A percentile compares a stretch with the other conserved stretches of the same genome.
Evolutionary conservation across 1,140 invertebrate genomes (phyloP).

Genomic region (Manduca sexta): DNA sequence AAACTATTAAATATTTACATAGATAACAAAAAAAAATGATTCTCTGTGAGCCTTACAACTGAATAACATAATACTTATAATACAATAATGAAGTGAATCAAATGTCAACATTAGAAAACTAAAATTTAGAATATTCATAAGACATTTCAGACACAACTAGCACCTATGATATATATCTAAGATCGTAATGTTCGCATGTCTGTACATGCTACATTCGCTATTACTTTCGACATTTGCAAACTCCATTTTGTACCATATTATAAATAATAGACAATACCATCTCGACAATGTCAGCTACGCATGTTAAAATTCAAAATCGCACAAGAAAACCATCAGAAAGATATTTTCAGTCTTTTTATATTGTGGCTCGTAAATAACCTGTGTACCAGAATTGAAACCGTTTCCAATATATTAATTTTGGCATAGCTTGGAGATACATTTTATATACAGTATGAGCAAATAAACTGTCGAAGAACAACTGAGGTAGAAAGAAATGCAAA

Average conservation of each 20-base stretch:
- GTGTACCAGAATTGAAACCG: too few relatives aligned
- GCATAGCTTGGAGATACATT: constrained; percentile 3
- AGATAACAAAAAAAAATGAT: constrained; percentile 17
- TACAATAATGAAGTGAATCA: constrained; percentile 6
- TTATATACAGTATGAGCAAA: constrained; percentile 8
- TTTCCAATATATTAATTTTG: constrained; percentile 9
- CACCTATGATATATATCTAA: constrained; percentile 37
- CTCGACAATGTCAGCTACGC: neutral
- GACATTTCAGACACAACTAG: constrained; percentile 56
- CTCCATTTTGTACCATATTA: constrained; percentile 42
- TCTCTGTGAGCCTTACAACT: constrained; percentile 11
- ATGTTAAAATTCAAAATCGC: constrained; percentile 6
- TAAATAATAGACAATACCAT: constrained; percentile 32
- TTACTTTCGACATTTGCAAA: constrained; percentile 23
- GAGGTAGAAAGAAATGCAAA: constrained; percentile 39
- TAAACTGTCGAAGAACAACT: constrained; percentile 5
- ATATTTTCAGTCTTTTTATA: constrained; percentile 29
- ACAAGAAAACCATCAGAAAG: constrained; percentile 3
- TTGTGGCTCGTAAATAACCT: constrained; percentile 15
- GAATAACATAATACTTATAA: constrained; percentile 12
- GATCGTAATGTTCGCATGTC: constrained; percentile 2
- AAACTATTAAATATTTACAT: constrained; percentile 16
- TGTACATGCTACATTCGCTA: too few relatives aligned
- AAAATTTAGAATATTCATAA: constrained; percentile 39
- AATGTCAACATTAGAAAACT: constrained; percentile 9